Evolutionary conservation across 2,797 vertebrate genomes (phyloP).

Genomic region (Sebastes glaucus): DNA sequence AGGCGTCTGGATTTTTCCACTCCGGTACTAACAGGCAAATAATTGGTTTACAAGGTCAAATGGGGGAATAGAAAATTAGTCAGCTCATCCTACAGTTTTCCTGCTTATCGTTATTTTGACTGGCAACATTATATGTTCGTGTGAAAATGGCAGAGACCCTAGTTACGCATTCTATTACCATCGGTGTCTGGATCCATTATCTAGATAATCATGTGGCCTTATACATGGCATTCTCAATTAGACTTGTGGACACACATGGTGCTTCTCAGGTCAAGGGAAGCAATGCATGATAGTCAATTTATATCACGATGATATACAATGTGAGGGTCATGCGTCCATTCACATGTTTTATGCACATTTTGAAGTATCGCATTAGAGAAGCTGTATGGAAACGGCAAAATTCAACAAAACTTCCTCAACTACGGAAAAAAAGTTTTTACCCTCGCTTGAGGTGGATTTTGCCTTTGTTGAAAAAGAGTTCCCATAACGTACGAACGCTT

Average conservation of each 20-base stretch:
- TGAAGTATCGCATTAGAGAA: no score
- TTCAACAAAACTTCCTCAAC: no score
- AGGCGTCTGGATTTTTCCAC: slow-evolving; percentile 3
- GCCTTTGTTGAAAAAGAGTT: no score
- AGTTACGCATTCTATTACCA: background rate
- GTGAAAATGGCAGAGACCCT: background rate
- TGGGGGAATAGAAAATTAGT: background rate
- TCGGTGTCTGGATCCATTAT: background rate
- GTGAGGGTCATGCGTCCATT: background rate
- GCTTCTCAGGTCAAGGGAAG: background rate
- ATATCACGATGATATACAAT: background rate
- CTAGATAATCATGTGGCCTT: background rate
- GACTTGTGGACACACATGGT: background rate
- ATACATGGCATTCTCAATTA: background rate
- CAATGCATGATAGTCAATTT: background rate
- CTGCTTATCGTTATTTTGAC: background rate
- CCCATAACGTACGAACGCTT: no score
- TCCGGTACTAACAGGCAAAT: slow-evolving; percentile 15
- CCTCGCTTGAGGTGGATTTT: no score
- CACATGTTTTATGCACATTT: no score
- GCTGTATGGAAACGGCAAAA: no score
- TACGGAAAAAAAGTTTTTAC: no score
- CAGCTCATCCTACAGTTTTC: background rate
- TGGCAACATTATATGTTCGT: background rate
- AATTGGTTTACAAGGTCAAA: slow-evolving; percentile 46